Percentiles rank a stretch among this genome's conserved stretches.
These are phyloP conservation scores for Maniola hyperantus DNA, from an alignment of 2,888 invertebrate genomes.

Conservation along the genomic window DNA sequence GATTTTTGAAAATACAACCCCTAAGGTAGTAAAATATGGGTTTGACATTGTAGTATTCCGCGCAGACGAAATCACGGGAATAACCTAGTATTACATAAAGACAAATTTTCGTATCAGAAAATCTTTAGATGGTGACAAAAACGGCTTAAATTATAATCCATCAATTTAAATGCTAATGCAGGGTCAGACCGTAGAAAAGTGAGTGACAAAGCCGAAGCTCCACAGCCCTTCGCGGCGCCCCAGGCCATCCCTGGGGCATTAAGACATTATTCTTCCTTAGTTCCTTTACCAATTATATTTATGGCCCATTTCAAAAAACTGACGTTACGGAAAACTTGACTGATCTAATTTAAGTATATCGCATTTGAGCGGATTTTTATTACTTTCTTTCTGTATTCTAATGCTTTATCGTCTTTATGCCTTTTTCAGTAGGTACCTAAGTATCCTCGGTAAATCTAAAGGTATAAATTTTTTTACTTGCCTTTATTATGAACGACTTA, in stretches of 20 bases:
- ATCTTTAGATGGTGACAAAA: slow-evolving; percentile 35
- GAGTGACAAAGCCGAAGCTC: slow-evolving; percentile 68
- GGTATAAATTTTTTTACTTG: no score
- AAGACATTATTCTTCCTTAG: slow-evolving; percentile 50
- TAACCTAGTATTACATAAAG: no score
- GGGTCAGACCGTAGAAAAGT: slow-evolving; percentile 58
- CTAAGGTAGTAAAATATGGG: no score
- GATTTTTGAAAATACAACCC: no score
- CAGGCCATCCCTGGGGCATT: slow-evolving; percentile 63
- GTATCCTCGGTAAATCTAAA: no score
- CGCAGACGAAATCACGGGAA: no score
- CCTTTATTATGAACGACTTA: no score
- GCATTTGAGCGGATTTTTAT: not conserved
- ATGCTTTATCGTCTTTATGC: not conserved
- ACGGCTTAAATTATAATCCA: slow-evolving; percentile 46
- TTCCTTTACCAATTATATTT: slow-evolving; percentile 17
- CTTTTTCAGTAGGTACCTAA: not conserved
- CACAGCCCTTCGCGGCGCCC: slow-evolving; percentile 51
- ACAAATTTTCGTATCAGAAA: slow-evolving; percentile 19
- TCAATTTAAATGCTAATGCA: slow-evolving; percentile 76
- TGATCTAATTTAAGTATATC: slow-evolving; percentile 14
- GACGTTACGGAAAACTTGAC: slow-evolving; percentile 3
- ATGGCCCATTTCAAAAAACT: slow-evolving; percentile 17
- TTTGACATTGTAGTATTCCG: no score
- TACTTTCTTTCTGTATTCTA: slow-evolving; percentile 6